Conservation (phyloP, 2,888 invertebrate species). For the Campoletis raptor region DNA sequence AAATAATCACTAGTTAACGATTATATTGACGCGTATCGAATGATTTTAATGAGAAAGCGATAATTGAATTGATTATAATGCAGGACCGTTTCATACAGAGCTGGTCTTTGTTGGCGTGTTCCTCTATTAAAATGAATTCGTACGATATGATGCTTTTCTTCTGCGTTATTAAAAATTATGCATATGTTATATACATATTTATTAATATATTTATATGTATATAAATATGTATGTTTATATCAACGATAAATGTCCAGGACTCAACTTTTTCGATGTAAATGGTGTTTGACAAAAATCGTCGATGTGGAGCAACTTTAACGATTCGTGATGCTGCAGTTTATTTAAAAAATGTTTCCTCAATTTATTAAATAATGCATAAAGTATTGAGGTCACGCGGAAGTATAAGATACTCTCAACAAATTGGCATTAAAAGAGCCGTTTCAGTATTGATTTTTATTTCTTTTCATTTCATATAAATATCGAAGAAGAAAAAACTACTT, state of each 20-base stretch:
- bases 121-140: constrained; percentile 56
- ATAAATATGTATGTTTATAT: constrained; percentile 26
- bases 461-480: neutral
- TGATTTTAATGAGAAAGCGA: constrained; percentile 56
- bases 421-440: neutral
- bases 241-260: constrained; percentile 16
- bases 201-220: neutral
- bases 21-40: constrained; percentile 25
- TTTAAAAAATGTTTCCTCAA: neutral
- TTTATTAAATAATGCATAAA: neutral
- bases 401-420: neutral
- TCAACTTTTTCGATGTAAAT: neutral
- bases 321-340: neutral
- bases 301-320: neutral
- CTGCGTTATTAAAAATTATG: constrained; percentile 34
- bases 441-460: neutral
- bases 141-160: constrained; percentile 37
- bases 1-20: constrained; percentile 10
- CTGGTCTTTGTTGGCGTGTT: constrained; percentile 66
- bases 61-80: constrained; percentile 54
- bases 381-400: neutral
- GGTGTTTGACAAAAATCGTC: neutral
- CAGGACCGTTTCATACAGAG: constrained; percentile 54
- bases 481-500: neutral
- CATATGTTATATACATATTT: constrained; percentile 18